A percentile compares a stretch with the other conserved stretches of the same genome.
These are phyloP conservation scores for Amphibalanus amphitrite DNA, from an alignment of 1,140 invertebrate genomes.

Conservation along the genomic window DNA sequence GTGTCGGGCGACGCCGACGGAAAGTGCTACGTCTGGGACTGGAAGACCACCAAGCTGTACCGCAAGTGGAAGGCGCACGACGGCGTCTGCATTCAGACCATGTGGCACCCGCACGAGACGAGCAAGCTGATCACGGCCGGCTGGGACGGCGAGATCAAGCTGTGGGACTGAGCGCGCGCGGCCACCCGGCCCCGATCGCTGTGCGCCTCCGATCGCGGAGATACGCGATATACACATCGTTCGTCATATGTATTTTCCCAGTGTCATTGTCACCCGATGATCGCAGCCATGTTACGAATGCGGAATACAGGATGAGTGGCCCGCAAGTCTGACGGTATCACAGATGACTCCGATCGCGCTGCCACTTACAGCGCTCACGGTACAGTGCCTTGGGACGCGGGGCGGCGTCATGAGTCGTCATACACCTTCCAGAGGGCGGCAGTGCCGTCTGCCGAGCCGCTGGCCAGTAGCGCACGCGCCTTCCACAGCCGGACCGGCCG, in stretches of 20 bases:
- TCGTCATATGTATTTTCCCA: not conserved
- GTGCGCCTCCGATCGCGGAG: not conserved
- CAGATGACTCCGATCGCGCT: not conserved
- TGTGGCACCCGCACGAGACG: slow-evolving; percentile 99
- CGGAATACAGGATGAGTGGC: not conserved
- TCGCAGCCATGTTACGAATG: not conserved
- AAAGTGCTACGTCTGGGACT: slow-evolving; percentile 97
- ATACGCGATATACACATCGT: not conserved
- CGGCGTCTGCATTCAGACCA: slow-evolving; percentile 76
- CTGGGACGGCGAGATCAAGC: slow-evolving; percentile 96
- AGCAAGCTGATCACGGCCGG: slow-evolving; percentile 90
- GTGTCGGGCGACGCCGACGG: slow-evolving; percentile 99
- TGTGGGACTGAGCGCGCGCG: slow-evolving; percentile 62
- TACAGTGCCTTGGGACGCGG: no score
- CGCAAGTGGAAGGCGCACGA: slow-evolving; percentile 99
- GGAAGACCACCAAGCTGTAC: slow-evolving; percentile 95
- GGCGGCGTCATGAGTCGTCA: not conserved
- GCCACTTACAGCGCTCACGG: no score
- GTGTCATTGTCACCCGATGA: not conserved
- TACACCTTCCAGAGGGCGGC: not conserved
- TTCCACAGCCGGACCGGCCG: not conserved
- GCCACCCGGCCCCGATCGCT: no score
- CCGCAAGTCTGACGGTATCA: not conserved
- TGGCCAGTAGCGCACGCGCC: not conserved
- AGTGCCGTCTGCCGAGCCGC: not conserved